These are phyloP conservation scores for Microplitis mediator DNA, from an alignment of 1,140 invertebrate genomes.

Conservation along the genomic window DNA sequence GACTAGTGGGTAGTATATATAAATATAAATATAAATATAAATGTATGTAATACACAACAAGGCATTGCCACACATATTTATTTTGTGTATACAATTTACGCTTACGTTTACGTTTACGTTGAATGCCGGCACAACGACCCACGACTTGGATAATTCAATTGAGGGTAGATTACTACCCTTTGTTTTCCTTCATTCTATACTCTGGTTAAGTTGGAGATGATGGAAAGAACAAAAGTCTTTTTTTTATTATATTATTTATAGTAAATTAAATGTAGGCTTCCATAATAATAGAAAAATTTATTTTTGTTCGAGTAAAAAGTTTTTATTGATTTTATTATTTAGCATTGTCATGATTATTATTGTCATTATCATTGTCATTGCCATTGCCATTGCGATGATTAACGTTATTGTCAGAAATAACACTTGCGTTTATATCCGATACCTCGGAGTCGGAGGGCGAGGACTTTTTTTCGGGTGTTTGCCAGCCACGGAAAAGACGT, in stretches of 20 bases:
- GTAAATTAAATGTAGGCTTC: no score
- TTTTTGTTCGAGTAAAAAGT: no score
- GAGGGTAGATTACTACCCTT: background rate
- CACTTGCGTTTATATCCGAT: background rate
- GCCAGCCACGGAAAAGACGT: constrained; percentile 41
- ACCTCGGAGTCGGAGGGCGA: background rate
- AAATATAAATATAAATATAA: background rate
- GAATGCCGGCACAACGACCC: constrained; percentile 5
- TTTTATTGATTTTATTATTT: no score
- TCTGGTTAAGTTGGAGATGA: background rate
- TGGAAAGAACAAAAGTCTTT: no score
- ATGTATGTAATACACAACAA: no score
- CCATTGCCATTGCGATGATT: no score
- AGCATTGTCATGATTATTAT: no score
- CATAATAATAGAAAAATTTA: no score
- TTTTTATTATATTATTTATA: no score
- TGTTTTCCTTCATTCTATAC: constrained; percentile 1
- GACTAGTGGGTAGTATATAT: constrained; percentile 2
- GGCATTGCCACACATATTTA: background rate
- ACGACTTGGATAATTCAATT: constrained; percentile 18
- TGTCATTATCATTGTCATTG: no score
- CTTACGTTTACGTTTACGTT: background rate
- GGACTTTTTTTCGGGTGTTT: background rate
- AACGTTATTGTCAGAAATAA: background rate
- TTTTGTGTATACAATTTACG: background rate